These are phyloP conservation scores for Ochotona princeps DNA, from an alignment of 2,113 vertebrate species.

Conservation along the genomic window DNA sequence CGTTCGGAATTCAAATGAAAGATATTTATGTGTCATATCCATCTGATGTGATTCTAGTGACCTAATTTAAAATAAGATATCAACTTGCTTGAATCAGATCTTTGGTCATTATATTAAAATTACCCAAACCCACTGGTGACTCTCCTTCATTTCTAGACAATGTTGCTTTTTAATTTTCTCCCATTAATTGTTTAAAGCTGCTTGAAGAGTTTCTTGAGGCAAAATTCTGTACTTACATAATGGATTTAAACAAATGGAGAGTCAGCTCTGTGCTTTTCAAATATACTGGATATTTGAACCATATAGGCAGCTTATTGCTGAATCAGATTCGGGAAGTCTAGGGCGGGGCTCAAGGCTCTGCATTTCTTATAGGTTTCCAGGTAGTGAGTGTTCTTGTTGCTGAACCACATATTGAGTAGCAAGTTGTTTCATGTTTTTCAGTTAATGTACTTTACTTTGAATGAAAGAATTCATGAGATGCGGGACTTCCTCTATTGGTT, in stretches of 20 bases:
- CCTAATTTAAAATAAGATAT: constrained; percentile 21
- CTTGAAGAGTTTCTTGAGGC: neutral
- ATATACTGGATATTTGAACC: neutral
- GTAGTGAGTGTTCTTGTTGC: neutral
- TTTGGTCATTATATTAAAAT: constrained; percentile 6
- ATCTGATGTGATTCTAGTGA: neutral
- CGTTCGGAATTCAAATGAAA: constrained; percentile 30
- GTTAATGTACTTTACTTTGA: neutral
- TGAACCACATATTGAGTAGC: neutral
- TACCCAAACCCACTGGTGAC: neutral
- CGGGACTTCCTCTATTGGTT: constrained; percentile 47
- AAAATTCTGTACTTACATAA: neutral
- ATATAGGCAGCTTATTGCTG: neutral
- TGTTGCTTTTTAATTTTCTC: neutral
- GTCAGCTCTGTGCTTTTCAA: neutral
- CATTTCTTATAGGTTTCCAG: neutral
- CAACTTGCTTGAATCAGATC: neutral
- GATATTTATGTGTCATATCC: neutral
- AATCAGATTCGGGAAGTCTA: neutral
- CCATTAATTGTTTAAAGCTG: neutral
- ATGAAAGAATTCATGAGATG: constrained; percentile 35
- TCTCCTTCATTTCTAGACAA: neutral
- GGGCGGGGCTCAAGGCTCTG: neutral
- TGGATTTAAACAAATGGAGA: neutral
- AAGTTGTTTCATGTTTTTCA: neutral